Evolutionary conservation across 1,140 invertebrate genomes (phyloP), one percentile per base, ranked within the genome.

Genomic region (Drosophila lacteicornis): DNA sequence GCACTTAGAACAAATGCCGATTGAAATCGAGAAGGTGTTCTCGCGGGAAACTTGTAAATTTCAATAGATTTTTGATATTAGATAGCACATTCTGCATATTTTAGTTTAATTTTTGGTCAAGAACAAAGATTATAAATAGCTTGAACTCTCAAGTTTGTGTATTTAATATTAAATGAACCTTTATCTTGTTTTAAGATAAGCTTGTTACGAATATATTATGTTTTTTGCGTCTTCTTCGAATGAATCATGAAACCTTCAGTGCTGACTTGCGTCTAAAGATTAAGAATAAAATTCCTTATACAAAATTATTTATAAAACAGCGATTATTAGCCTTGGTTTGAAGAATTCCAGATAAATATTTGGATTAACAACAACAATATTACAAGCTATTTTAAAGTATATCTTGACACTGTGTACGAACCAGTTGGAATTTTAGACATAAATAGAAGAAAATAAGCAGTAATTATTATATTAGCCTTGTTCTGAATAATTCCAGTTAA

Each of bases 1-100:
- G 68, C 68, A 73, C 46, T 70, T 22, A 68, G 63, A 70, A 47
- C 63, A 69, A 53, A 63, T 1, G 27, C n/a, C 15, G 51, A 9
- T 55, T 1, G 17, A 38, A 38, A 22, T 55, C 51, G 30, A 36
- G 30, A 12, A 7, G 17, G 30, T 27, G 25, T 13, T 38, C 17
- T 4, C 5, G 13, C 8, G 27, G 6, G 25, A 27, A 15, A 45
- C 13, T 17, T 33, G 27, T 45, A 33, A 11, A 25, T 62, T 62
- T 13, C 3, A 40, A 25, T 0, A 40, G 19, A 38, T 56, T 15
- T 42, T 57, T n/a, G 9, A 19, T 22, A 36, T 11, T 15, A 25
- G 22, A 38, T 63, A 27, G 9, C 27, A 33, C 5, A 33, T 12
- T 61, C 12, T 45, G 55, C 25, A 65, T 55, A 56, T 58, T 60